phyloP scores from a whole-genome alignment of 2,113 vertebrate species.

The Passerina amoena region DNA sequence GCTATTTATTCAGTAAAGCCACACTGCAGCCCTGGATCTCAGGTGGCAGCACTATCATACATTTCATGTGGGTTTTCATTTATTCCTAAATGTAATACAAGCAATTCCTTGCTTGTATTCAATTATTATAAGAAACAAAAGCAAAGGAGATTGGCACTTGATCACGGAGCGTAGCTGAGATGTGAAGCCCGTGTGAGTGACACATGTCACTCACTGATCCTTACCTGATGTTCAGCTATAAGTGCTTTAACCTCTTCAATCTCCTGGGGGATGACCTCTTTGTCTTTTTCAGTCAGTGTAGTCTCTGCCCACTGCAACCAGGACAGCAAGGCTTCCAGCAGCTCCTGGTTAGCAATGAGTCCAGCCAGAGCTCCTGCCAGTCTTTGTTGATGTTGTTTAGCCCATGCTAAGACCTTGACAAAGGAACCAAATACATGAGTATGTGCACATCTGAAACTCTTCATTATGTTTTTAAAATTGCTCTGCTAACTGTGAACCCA shows the following conservation, averaged over 20 bases:
- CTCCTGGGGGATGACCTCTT: constrained; percentile 90
- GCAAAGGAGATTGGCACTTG: background rate
- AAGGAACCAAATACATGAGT: background rate
- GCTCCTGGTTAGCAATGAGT: constrained; percentile 87
- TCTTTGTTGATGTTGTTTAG: constrained; percentile 93
- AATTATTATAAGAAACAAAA: background rate
- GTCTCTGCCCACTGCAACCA: constrained; percentile 97
- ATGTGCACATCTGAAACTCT: background rate
- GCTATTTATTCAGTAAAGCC: background rate
- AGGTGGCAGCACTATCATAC: background rate
- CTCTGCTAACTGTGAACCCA: background rate
- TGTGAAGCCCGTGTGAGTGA: fast-evolving
- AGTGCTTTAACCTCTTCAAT: constrained; percentile 93
- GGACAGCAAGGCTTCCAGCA: constrained; percentile 89
- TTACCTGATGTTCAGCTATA: constrained; percentile 96
- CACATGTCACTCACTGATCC: background rate
- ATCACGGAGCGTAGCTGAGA: background rate
- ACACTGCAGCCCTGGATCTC: background rate
- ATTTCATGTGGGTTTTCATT: background rate
- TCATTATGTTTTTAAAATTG: background rate
- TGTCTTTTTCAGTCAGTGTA: constrained; percentile 90
- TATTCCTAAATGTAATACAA: background rate
- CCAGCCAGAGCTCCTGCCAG: constrained; percentile 87
- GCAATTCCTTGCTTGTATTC: background rate
- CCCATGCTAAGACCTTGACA: constrained; percentile 92